Conservation (phyloP, 2,113 vertebrate genomes). For the Chaetops frenatus region DNA sequence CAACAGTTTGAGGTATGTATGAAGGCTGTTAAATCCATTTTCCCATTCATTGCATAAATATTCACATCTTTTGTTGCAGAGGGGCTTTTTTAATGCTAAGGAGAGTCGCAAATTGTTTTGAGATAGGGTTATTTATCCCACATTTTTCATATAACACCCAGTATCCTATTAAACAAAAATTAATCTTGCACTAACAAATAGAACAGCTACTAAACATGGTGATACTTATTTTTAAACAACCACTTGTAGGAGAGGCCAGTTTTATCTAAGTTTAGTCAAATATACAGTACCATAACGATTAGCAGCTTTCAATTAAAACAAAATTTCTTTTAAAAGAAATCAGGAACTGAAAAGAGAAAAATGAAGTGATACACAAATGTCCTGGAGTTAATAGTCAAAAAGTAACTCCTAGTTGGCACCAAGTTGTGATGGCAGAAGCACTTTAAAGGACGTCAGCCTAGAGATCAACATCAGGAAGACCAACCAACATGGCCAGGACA, state of each 20-base stretch:
- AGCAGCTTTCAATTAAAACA: not conserved
- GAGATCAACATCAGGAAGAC: not conserved
- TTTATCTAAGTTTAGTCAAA: not conserved
- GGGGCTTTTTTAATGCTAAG: not conserved
- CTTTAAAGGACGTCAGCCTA: not conserved
- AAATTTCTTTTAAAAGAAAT: rapidly evolving
- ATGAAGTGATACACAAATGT: not conserved
- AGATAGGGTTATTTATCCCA: not conserved
- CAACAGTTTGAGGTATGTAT: not conserved
- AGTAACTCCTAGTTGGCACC: not conserved
- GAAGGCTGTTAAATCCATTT: not conserved
- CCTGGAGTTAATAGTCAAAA: not conserved
- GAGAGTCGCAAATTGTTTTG: not conserved
- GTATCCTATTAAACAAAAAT: not conserved
- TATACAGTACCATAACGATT: not conserved
- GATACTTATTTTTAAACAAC: not conserved
- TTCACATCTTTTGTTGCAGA: not conserved
- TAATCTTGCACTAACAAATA: not conserved
- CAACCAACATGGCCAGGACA: not conserved
- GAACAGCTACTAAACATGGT: not conserved
- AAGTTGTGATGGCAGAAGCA: not conserved
- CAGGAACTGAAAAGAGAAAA: not conserved
- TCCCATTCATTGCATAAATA: not conserved
- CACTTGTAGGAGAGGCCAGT: not conserved
- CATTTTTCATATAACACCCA: not conserved